Conservation (phyloP, 2,797 vertebrate genomes). For the Otolemur crassicaudatus region DNA sequence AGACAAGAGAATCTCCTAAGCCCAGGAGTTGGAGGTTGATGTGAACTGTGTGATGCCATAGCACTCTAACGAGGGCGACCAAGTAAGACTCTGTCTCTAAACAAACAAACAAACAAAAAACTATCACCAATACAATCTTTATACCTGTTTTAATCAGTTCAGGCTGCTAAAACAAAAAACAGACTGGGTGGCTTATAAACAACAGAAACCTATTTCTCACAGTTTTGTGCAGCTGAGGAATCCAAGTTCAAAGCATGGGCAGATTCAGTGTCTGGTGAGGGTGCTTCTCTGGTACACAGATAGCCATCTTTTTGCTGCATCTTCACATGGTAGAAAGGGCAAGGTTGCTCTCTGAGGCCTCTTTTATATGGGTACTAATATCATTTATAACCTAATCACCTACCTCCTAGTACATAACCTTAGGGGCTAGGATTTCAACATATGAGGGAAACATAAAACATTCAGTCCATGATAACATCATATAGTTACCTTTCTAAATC, state of each 20-base stretch:
- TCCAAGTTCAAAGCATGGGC: not conserved
- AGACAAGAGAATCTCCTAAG: no score
- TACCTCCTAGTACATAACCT: not conserved
- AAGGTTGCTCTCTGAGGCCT: not conserved
- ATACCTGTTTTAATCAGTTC: not conserved
- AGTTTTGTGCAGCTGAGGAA: not conserved
- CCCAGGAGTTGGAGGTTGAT: no score
- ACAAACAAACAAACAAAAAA: no score
- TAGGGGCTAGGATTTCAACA: not conserved
- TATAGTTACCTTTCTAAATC: not conserved
- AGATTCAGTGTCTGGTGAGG: not conserved
- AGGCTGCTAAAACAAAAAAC: not conserved
- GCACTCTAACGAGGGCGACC: no score
- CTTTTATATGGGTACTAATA: constrained; percentile 27
- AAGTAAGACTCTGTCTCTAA: no score
- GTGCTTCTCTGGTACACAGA: not conserved
- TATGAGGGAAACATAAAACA: not conserved
- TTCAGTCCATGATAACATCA: not conserved
- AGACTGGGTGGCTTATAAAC: not conserved
- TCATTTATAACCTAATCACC: constrained; percentile 32
- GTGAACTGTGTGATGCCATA: no score
- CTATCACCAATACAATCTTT: not conserved
- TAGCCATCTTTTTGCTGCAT: not conserved
- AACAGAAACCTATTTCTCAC: not conserved
- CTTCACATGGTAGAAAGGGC: not conserved